Conservation (phyloP, 2,888 invertebrate genomes). For the Acanthosepion esculentum region DNA sequence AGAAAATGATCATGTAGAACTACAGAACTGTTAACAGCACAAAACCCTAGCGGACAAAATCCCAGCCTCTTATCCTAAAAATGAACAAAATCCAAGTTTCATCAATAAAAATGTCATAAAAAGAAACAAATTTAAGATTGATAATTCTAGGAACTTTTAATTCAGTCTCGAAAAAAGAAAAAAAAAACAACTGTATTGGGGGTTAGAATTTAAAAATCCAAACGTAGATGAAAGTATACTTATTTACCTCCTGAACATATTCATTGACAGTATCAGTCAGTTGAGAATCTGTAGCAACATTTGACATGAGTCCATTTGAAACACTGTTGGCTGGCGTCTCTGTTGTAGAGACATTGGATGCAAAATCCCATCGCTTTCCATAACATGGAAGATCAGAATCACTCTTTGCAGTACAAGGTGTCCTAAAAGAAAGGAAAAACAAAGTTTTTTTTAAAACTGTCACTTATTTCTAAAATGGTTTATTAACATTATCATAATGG, state of each 20-base stretch:
- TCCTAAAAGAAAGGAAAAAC: slow-evolving; percentile 54
- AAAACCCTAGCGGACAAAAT: too few species aligned
- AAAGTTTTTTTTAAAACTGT: neutral
- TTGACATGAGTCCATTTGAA: neutral
- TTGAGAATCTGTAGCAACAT: neutral
- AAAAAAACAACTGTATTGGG: neutral
- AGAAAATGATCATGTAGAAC: too few species aligned
- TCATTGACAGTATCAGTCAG: neutral
- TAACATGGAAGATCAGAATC: slow-evolving; percentile 71
- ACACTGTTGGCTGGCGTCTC: neutral
- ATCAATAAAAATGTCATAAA: too few species aligned
- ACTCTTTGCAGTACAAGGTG: slow-evolving; percentile 66
- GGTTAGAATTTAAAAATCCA: neutral
- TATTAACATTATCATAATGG: too few species aligned
- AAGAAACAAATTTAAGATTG: too few species aligned
- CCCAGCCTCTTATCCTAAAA: too few species aligned
- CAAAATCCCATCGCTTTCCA: slow-evolving; percentile 65
- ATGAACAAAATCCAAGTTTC: too few species aligned
- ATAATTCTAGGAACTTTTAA: too few species aligned
- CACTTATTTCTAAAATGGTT: too few species aligned
- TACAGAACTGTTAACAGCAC: too few species aligned
- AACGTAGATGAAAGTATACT: neutral
- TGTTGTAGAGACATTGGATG: slow-evolving; percentile 57
- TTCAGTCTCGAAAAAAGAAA: too few species aligned
- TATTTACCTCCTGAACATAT: neutral